phyloP scores from a whole-genome alignment of 2,113 vertebrate genomes.

The Pteronura brasiliensis region DNA sequence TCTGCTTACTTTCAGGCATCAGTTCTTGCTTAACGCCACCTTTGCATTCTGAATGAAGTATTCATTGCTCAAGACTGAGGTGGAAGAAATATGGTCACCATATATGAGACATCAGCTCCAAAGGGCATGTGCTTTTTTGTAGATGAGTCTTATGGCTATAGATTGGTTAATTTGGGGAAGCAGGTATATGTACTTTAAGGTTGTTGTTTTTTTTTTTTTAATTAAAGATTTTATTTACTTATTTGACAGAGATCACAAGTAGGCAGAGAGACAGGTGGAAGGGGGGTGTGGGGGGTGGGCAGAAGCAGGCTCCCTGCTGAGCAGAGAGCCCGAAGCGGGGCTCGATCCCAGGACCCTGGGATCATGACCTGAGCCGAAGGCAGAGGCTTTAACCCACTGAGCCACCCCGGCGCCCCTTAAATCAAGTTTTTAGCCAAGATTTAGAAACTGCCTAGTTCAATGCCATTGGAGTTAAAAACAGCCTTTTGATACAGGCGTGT shows the following conservation, averaged over 20 bases:
- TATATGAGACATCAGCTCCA: not conserved
- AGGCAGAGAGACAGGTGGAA: too few species aligned
- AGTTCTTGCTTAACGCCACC: not conserved
- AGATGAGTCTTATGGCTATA: not conserved
- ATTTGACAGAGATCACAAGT: too few species aligned
- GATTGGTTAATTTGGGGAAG: not conserved
- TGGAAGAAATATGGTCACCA: not conserved
- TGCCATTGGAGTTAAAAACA: not conserved
- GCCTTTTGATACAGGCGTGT: not conserved
- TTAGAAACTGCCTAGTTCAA: not conserved
- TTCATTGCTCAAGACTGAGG: not conserved
- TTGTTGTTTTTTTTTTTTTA: not conserved
- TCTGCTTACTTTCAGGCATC: not conserved
- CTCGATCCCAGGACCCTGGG: too few species aligned
- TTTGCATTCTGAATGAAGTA: not conserved
- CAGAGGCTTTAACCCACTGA: too few species aligned
- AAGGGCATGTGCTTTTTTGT: not conserved
- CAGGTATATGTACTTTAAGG: not conserved
- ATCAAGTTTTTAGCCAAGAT: not conserved
- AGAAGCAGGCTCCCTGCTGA: too few species aligned
- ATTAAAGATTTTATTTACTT: too few species aligned
- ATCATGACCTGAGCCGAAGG: too few species aligned
- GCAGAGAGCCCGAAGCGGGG: too few species aligned
- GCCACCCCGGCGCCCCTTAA: not conserved
- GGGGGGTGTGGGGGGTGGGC: too few species aligned